Conservation (phyloP, 2,797 vertebrate genomes). For the Microcaecilia unicolor region DNA sequence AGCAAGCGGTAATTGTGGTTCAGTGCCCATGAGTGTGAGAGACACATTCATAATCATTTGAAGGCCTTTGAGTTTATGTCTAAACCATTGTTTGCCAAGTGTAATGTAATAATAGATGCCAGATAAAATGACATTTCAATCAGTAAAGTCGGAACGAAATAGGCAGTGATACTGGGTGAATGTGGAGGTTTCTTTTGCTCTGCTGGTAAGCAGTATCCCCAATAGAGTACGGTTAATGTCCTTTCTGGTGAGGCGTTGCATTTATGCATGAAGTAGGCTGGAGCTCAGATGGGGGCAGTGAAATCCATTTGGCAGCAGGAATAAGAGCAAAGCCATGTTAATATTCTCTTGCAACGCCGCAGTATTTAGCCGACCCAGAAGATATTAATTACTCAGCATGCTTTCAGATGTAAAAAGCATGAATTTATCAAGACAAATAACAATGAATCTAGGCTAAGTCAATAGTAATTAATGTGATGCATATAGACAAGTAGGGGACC, state of each 20-base stretch:
- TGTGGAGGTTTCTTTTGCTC: conserved; percentile 6
- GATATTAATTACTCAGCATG: conserved; percentile 50
- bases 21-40: no score
- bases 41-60: rapidly evolving
- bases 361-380: conserved; percentile 42
- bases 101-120: neutral
- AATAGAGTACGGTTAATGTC: conserved; percentile 18
- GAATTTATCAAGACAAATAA: conserved; percentile 39
- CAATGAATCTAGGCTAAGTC: conserved; percentile 33
- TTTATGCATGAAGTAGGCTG: conserved; percentile 44
- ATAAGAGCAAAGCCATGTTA: conserved; percentile 42
- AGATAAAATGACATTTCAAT: neutral
- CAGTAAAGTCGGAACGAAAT: neutral
- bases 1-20: no score
- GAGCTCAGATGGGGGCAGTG: conserved; percentile 50
- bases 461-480: conserved; percentile 28
- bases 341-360: conserved; percentile 29
- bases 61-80: neutral
- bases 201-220: conserved; percentile 14
- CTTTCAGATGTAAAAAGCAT: conserved; percentile 37
- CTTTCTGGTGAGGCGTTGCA: conserved; percentile 38
- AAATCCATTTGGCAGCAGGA: conserved; percentile 50
- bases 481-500: neutral
- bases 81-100: neutral
- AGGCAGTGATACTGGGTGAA: neutral